A percentile compares a stretch with the other conserved stretches of the same genome.
phyloP scores from a whole-genome alignment of 2,888 invertebrate species.

The Neocrepidodera transversa region DNA sequence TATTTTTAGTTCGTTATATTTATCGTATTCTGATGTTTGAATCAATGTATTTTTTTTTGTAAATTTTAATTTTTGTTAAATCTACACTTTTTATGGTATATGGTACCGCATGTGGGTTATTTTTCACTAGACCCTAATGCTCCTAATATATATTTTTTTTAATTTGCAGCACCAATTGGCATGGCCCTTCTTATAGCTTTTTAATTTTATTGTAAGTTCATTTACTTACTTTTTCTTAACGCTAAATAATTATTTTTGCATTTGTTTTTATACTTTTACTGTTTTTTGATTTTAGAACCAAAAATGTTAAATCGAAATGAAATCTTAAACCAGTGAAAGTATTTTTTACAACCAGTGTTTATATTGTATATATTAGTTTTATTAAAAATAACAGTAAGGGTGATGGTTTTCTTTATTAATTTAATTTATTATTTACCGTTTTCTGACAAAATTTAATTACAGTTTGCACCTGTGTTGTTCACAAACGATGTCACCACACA shows the following conservation, averaged over 20 bases:
- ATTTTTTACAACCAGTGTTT: constrained; percentile 3
- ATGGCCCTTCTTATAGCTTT: constrained; percentile 57
- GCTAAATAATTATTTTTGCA: constrained; percentile 26
- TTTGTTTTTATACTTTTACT: constrained; percentile 17
- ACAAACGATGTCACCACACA: constrained; percentile 96
- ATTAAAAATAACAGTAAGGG: constrained; percentile 10
- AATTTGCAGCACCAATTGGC: constrained; percentile 59
- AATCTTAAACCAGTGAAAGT: constrained; percentile 14
- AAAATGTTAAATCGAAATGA: no score
- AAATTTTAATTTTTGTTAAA: no score
- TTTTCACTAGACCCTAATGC: constrained; percentile 22
- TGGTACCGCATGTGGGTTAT: constrained; percentile 36
- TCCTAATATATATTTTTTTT: constrained; percentile 51
- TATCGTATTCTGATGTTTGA: no score
- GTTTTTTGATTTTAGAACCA: neutral
- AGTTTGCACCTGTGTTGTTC: constrained; percentile 99
- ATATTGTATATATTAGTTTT: constrained; percentile 22
- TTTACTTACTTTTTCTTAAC: constrained; percentile 47
- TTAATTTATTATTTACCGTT: constrained; percentile 8
- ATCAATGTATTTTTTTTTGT: no score
- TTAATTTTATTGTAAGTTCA: constrained; percentile 58
- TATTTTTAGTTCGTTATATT: no score
- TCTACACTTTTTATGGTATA: constrained; percentile 9
- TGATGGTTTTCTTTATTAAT: constrained; percentile 13
- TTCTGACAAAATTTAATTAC: constrained; percentile 35